These are phyloP conservation scores for Tachina grossa DNA, from an alignment of 2,888 invertebrate species.

Conservation along the genomic window DNA sequence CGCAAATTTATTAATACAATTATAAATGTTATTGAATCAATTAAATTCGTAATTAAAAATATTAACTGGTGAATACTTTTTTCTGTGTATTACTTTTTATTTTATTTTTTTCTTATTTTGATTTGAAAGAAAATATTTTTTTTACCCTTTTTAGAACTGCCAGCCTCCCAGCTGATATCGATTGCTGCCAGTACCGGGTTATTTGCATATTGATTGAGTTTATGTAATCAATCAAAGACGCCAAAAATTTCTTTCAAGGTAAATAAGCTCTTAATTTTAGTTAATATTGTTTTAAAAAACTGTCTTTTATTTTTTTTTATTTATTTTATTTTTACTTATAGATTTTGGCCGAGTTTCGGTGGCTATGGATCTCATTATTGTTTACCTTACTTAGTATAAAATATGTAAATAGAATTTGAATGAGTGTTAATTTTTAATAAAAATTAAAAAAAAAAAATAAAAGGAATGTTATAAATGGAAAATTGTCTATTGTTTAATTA, in stretches of 20 bases:
- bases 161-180: slow-evolving; percentile 34
- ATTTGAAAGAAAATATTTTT: background rate
- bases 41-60: too few species aligned
- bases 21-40: too few species aligned
- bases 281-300: background rate
- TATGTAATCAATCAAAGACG: slow-evolving; percentile 58
- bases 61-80: too few species aligned
- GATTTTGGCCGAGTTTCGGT: slow-evolving; percentile 58
- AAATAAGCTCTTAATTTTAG: background rate
- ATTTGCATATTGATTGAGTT: slow-evolving; percentile 30
- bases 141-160: slow-evolving; percentile 38
- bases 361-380: slow-evolving; percentile 68
- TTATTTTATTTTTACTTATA: slow-evolving; percentile 9
- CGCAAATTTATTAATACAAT: too few species aligned
- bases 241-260: slow-evolving; percentile 54
- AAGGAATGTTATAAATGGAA: slow-evolving; percentile 19
- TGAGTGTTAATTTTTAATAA: slow-evolving; percentile 65
- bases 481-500: background rate
- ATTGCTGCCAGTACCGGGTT: slow-evolving; percentile 61
- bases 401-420: slow-evolving; percentile 50
- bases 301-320: background rate
- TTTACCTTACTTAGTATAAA: slow-evolving; percentile 25
- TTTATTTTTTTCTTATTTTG: background rate
- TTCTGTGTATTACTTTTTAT: background rate
- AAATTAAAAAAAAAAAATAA: slow-evolving; percentile 16